Percentiles rank a stretch among this genome's conserved stretches.
These are phyloP conservation scores for Parazoanthus darwini DNA, from an alignment of 92 coral and sea anemone species.

Conservation along the genomic window DNA sequence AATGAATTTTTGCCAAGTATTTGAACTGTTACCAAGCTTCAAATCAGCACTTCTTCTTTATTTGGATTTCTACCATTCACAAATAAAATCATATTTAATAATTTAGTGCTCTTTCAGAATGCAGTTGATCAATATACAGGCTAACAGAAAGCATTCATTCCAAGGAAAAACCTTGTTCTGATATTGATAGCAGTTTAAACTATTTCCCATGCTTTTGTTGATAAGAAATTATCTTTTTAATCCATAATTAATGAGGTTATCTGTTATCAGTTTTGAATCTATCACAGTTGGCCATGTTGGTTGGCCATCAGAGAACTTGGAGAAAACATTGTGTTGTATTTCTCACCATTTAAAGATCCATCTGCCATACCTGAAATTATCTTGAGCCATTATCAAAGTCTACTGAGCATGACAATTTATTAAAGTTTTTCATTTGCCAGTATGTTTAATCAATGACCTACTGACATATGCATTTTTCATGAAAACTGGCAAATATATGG, in stretches of 20 bases:
- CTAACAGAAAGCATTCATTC: background rate
- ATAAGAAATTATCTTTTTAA: background rate
- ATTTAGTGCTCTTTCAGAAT: background rate
- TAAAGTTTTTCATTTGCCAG: background rate
- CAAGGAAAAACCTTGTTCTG: background rate
- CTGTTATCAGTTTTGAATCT: background rate
- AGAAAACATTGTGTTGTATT: background rate
- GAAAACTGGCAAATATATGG: background rate
- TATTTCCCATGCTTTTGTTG: background rate
- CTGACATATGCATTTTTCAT: background rate
- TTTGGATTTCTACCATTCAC: background rate
- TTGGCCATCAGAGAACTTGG: background rate
- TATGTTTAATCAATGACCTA: background rate
- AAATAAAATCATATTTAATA: no score
- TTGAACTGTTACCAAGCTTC: background rate
- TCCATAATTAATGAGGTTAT: slow-evolving; percentile 7
- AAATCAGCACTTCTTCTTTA: background rate
- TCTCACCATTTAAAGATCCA: background rate
- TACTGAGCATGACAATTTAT: background rate
- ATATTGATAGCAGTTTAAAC: slow-evolving; percentile 10
- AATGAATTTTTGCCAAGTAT: slow-evolving; percentile 15
- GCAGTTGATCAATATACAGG: background rate
- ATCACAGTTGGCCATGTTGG: slow-evolving; percentile 1
- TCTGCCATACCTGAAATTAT: background rate
- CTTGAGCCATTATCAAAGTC: background rate